phyloP scores from a whole-genome alignment of 2,113 vertebrate species.

The Lates calcarifer region DNA sequence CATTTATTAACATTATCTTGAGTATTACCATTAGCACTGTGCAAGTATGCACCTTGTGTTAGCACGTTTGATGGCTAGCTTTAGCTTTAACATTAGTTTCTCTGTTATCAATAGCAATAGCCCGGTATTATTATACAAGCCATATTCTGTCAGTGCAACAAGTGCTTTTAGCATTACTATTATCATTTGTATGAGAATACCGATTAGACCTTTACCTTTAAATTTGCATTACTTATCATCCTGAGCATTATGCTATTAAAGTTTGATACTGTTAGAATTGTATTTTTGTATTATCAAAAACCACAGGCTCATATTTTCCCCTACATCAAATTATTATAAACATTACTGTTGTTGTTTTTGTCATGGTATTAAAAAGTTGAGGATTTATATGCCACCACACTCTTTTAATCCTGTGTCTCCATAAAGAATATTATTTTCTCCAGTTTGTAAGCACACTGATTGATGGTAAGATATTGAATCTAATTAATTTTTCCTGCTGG shows the following conservation, averaged over 20 bases:
- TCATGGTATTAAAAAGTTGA: background rate
- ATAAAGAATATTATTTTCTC: slow-evolving; percentile 17
- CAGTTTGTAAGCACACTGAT: slow-evolving; percentile 28
- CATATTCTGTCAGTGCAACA: too few species aligned
- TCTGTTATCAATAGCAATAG: too few species aligned
- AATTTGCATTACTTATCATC: background rate
- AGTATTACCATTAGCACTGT: too few species aligned
- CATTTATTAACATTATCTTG: too few species aligned
- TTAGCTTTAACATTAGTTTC: too few species aligned
- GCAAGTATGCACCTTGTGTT: too few species aligned
- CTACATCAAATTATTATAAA: background rate
- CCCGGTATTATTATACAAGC: too few species aligned
- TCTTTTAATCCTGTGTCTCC: background rate
- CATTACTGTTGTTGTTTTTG: background rate
- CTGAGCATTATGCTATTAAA: background rate
- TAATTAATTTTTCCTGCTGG: slow-evolving; percentile 41
- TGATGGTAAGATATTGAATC: slow-evolving; percentile 35
- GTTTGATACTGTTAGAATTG: background rate
- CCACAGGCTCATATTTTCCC: background rate
- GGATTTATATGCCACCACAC: background rate
- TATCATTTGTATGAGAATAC: too few species aligned
- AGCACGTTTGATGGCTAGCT: too few species aligned
- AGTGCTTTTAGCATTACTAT: too few species aligned
- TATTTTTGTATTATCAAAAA: background rate
- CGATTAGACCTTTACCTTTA: too few species aligned